These are phyloP conservation scores for Campylomormyrus numenius DNA, from an alignment of 2,113 vertebrate genomes.

Conservation along the genomic window DNA sequence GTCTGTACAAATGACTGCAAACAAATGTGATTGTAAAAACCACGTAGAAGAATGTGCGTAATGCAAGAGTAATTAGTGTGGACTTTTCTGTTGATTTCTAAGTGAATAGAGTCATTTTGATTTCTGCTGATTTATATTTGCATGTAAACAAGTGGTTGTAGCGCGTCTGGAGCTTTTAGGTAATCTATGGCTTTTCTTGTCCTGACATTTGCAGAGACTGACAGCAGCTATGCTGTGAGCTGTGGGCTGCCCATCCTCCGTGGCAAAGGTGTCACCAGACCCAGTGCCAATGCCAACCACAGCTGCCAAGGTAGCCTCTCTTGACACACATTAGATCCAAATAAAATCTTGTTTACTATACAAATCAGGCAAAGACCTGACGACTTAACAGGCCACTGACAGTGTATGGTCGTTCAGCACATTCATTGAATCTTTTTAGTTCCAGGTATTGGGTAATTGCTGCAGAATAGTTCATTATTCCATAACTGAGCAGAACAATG, in stretches of 20 bases:
- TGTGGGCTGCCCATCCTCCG: conserved; percentile 75
- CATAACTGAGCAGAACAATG: background rate
- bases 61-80: background rate
- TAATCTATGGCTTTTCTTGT: background rate
- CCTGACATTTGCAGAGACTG: conserved; percentile 65
- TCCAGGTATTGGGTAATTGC: background rate
- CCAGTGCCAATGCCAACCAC: conserved; percentile 69
- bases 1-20: background rate
- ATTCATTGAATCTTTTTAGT: background rate
- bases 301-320: conserved; percentile 76
- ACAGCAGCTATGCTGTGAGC: conserved; percentile 88
- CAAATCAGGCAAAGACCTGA: background rate
- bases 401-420: background rate
- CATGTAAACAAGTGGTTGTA: background rate
- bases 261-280: conserved; percentile 55
- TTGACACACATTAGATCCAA: background rate
- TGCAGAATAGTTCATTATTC: background rate
- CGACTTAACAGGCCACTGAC: background rate
- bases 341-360: background rate
- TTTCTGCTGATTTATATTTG: background rate
- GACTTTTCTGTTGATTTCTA: background rate
- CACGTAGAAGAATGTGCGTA: background rate
- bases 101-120: background rate
- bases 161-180: background rate
- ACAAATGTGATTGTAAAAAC: background rate